A percentile compares a stretch with the other conserved stretches of the same genome.
Evolutionary conservation across 2,888 invertebrate genomes (phyloP).

Genomic region (Drosophila austrosaltans): DNA sequence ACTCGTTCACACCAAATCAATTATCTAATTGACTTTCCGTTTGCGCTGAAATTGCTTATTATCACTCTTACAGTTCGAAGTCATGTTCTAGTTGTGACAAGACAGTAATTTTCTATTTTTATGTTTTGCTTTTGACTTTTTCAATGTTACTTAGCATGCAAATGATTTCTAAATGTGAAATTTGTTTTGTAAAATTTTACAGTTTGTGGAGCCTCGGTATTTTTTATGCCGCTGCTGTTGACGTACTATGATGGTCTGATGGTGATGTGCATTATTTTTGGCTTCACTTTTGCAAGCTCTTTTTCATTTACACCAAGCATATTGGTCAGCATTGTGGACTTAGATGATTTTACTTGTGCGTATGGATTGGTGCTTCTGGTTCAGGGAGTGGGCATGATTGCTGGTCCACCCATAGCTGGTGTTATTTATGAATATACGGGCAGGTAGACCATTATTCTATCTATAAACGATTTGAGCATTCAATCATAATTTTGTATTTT

Average conservation of each 20-base stretch:
- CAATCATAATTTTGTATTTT: conserved; percentile 21
- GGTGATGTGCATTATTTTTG: conserved; percentile 88
- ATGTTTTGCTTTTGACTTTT: too few species aligned
- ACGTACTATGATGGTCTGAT: conserved; percentile 75
- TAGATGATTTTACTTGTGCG: conserved; percentile 95
- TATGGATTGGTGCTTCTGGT: conserved; percentile 95
- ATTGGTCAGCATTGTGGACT: conserved; percentile 92
- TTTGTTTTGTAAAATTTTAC: background rate
- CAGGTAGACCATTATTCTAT: conserved; percentile 63
- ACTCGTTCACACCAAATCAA: too few species aligned
- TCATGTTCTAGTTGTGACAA: too few species aligned
- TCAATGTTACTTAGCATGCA: too few species aligned
- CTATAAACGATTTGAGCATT: background rate
- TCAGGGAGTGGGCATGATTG: conserved; percentile 95
- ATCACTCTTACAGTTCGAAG: too few species aligned
- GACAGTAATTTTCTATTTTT: too few species aligned
- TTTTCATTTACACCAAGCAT: conserved; percentile 96
- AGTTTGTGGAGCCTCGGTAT: conserved; percentile 83
- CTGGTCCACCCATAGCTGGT: conserved; percentile 97
- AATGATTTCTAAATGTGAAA: too few species aligned
- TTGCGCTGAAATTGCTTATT: too few species aligned
- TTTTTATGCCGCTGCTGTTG: conserved; percentile 81
- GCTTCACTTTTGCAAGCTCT: conserved; percentile 95
- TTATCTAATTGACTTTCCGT: too few species aligned
- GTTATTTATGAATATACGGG: conserved; percentile 81